Evolutionary conservation across 2,113 vertebrate species (phyloP).

Genomic region (Otis tarda): DNA sequence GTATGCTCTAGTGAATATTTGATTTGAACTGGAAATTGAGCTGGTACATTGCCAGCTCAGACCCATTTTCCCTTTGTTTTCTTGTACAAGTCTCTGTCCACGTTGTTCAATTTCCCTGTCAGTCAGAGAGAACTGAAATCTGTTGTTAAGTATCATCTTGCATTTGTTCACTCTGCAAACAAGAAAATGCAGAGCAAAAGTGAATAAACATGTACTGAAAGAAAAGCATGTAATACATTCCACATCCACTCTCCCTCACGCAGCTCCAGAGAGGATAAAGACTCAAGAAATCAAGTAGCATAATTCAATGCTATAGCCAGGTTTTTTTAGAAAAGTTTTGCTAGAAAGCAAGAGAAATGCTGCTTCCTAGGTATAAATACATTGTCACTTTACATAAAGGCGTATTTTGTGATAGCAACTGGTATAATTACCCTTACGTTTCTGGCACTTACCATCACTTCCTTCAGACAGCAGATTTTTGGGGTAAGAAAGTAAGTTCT

Average conservation of each 20-base stretch:
- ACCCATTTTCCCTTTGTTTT: slow-evolving; percentile 18
- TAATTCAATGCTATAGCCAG: neutral
- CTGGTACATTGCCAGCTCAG: slow-evolving; percentile 37
- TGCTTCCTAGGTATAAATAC: neutral
- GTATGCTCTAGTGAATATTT: neutral
- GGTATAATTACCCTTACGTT: neutral
- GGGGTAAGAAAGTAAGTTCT: neutral
- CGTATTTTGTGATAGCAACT: neutral
- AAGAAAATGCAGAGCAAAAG: neutral
- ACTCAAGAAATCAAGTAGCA: neutral
- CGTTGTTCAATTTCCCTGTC: slow-evolving; percentile 6
- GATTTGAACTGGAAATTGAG: slow-evolving; percentile 40
- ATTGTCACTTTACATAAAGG: neutral
- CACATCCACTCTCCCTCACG: neutral
- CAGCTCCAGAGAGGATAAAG: neutral
- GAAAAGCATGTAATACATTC: neutral
- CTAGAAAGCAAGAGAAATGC: neutral
- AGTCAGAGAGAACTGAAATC: slow-evolving; percentile 2
- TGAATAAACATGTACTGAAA: slow-evolving; percentile 17
- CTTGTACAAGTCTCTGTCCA: neutral
- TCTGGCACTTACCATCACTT: neutral
- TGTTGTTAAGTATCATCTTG: neutral
- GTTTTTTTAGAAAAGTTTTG: neutral
- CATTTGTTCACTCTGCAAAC: neutral
- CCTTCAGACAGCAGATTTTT: neutral